phyloP scores from a whole-genome alignment of 2,888 invertebrate species.

The Phytoseiulus persimilis region DNA sequence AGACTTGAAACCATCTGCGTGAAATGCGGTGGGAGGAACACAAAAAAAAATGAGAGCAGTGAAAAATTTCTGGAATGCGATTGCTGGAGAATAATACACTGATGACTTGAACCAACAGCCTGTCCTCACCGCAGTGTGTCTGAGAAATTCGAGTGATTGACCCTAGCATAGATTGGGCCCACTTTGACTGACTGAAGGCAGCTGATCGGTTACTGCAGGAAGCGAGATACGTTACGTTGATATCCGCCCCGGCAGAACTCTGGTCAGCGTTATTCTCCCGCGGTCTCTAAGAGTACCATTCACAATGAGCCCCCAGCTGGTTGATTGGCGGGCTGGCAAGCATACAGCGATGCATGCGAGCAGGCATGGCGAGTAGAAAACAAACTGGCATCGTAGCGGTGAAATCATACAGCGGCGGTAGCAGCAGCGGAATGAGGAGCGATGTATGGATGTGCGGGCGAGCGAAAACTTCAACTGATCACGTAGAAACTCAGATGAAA shows the following conservation, averaged over 20 bases:
- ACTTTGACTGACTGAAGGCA: background rate
- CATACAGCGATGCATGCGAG: background rate
- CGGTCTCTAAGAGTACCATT: background rate
- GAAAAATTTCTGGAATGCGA: background rate
- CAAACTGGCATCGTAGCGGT: background rate
- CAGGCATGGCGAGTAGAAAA: background rate
- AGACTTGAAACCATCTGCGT: background rate
- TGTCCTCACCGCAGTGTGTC: background rate
- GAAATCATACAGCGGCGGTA: background rate
- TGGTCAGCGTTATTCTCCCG: background rate
- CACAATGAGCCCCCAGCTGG: background rate
- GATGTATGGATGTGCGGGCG: background rate
- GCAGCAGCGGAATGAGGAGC: background rate
- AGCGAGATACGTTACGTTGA: slow-evolving; percentile 5
- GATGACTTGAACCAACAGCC: background rate
- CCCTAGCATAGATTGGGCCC: background rate
- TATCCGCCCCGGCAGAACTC: background rate
- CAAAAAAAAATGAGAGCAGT: background rate
- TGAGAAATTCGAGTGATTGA: background rate
- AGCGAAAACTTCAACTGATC: background rate
- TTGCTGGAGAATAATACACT: background rate
- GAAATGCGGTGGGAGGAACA: background rate
- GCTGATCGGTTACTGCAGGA: background rate
- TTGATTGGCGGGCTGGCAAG: background rate
- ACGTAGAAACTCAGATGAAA: background rate